phyloP scores from a whole-genome alignment of 1,140 invertebrate genomes.

The Orussus abietinus region DNA sequence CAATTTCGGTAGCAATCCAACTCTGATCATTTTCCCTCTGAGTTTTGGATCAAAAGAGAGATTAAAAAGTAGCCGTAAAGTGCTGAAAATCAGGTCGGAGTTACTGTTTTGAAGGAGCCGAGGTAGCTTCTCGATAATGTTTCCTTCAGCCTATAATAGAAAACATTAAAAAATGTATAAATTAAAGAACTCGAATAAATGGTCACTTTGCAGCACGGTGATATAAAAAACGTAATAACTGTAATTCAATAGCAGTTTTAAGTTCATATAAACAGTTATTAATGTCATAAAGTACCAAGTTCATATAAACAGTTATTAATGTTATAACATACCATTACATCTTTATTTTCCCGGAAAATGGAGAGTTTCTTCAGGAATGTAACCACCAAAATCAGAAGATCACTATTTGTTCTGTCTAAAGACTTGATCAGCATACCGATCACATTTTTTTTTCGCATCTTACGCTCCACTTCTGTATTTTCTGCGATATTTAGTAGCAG shows the following conservation, averaged over 20 bases:
- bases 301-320: no score
- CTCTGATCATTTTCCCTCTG: constrained; percentile 83
- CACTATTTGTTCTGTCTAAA: constrained; percentile 78
- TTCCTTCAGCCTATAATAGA: constrained; percentile 56
- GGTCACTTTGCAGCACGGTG: no score
- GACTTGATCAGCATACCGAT: constrained; percentile 84
- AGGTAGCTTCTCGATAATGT: constrained; percentile 72
- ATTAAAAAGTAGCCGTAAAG: constrained; percentile 88
- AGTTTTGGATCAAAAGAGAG: constrained; percentile 92
- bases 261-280: no score
- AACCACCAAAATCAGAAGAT: constrained; percentile 86
- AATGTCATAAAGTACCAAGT: no score
- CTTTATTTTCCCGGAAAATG: constrained; percentile 92
- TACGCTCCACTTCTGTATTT: constrained; percentile 90
- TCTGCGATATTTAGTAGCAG: constrained; percentile 93
- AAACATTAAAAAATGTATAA: constrained; percentile 11
- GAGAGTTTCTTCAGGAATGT: constrained; percentile 95
- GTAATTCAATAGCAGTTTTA: no score
- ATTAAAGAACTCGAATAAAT: no score
- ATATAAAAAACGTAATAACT: no score
- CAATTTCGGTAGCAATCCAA: constrained; percentile 84
- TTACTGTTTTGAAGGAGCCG: constrained; percentile 68
- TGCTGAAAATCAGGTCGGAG: constrained; percentile 81
- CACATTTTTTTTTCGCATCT: constrained; percentile 94
- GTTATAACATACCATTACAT: constrained; percentile 80